Evolutionary conservation across 2,797 vertebrate species (phyloP), one percentile per base, ranked within the genome.

Genomic region (Leptodactylus fallax): DNA sequence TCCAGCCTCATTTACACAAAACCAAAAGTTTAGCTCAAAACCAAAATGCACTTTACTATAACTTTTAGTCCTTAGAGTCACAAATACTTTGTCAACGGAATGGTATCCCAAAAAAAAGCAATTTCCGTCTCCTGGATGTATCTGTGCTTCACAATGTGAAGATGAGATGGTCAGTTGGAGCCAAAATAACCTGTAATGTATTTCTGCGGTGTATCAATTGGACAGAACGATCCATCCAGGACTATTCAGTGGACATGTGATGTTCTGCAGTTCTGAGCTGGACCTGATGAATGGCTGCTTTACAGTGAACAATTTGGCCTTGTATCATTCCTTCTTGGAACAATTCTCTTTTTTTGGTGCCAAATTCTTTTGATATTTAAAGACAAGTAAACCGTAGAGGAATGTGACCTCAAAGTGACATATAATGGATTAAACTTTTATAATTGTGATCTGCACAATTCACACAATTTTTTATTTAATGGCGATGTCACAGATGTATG

Each of bases 1-100:
- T 36, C 36, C 36, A 36, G 36, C 36, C 36, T 36, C 36, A 36
- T 36, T 36, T 36, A 36, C 36, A 36, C 36, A 36, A 36, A 36
- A 36, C 36, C 36, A 36, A 36, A 36, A 36, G 36, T 36, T 36
- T 36, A 36, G 36, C 36, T 36, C 36, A 36, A 36, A 36, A 36
- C 36, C 36, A 36, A 36, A 36, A 36, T 88, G 21, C 36, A 27
- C 55, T 79, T 71, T 60, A 58, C 12, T 81, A 53, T 79, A 49
- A n/a, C 47, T 77, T 77, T 80, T 27, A 49, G 67, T 49, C 65
- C 76, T 85, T 51, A 49, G 56, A 81, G 82, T 23, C 79, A 76
- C 74, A 88, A 81, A 81, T 51, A 88, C 25, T 60, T 88, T 74
- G 12, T 78, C 72, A 78, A 63, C 88, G 72, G 72, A 89, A 86